Conservation (phyloP, 2,797 vertebrate genomes). For the Mus spretus region DNA sequence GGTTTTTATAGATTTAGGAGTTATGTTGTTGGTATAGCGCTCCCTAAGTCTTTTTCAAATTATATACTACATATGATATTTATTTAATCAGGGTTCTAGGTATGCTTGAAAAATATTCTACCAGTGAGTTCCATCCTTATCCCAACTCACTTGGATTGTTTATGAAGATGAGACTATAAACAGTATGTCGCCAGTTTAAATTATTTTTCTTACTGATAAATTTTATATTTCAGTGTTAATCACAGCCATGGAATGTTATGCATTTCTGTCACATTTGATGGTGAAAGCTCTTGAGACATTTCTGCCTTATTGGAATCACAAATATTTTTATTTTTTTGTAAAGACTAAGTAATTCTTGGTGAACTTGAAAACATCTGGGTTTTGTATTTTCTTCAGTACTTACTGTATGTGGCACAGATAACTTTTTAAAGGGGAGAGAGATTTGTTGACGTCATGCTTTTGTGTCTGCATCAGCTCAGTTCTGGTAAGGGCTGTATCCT, state of each 20-base stretch:
- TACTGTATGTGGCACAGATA: not conserved
- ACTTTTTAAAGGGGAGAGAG: not conserved
- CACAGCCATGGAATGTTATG: not conserved
- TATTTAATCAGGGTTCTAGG: not conserved
- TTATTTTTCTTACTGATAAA: not conserved
- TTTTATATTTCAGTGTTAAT: not conserved
- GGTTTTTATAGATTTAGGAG: not conserved
- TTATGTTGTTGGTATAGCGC: not conserved
- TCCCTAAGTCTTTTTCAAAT: not conserved
- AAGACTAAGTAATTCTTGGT: not conserved
- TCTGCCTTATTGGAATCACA: not conserved
- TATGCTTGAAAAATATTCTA: not conserved
- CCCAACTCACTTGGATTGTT: not conserved
- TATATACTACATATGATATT: not conserved
- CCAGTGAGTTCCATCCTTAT: not conserved
- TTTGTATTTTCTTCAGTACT: not conserved
- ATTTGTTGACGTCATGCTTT: not conserved
- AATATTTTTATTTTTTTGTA: not conserved
- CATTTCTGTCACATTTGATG: not conserved
- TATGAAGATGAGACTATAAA: not conserved
- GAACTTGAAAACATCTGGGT: not conserved
- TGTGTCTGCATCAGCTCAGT: not conserved
- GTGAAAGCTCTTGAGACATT: not conserved
- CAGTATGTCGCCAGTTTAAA: not conserved
- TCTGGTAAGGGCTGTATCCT: not conserved